Evolutionary conservation across 1,140 invertebrate genomes (phyloP), one percentile per base, ranked within the genome.

Genomic region (Eubasilissa regina): DNA sequence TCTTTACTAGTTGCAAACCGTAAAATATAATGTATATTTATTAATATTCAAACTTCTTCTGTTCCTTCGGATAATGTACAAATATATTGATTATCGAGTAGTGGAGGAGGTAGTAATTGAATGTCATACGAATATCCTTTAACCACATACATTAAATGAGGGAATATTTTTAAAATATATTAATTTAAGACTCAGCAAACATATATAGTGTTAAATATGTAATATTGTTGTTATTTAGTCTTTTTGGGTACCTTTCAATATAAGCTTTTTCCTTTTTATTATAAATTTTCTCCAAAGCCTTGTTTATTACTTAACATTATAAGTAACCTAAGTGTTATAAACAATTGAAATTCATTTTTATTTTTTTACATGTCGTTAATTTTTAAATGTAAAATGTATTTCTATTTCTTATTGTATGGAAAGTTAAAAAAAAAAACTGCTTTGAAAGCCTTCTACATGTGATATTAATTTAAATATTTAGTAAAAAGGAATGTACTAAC

Each of bases 391-490:
- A 35, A 35, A 58, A 21, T 58, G 17, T 58, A n/a, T 53, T 62
- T 62, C 43, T 47, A 66, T 66, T 17, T 66, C 35, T 35, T 35
- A 66, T 43, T 15, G 35, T 58, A 58, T 58, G 55, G 21, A 58
- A 10, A 45, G 43, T n/a, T 47, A 43, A 43, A 43, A 47, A 43
- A 43, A 47, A 70, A 70, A 70, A 51, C 21, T 25, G 66, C 74
- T 80, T 80, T 76, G 25, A 72, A 80, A 76, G 79, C 79, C 79
- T 80, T 76, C 43, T 68, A 76, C 19, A 75, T 80, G 79, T 80
- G 73, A 80, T 80, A 80, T 80, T 80, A 80, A 80, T 80, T 80
- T 80, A 80, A 80, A 80, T 66, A 73, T 44, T 74, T 74, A 35
- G 48, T 66, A 51, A 53, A 70, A 70, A 53, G 60, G 55, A 21